Conservation (phyloP, 2,797 vertebrate species). For the Silurus aristotelis region DNA sequence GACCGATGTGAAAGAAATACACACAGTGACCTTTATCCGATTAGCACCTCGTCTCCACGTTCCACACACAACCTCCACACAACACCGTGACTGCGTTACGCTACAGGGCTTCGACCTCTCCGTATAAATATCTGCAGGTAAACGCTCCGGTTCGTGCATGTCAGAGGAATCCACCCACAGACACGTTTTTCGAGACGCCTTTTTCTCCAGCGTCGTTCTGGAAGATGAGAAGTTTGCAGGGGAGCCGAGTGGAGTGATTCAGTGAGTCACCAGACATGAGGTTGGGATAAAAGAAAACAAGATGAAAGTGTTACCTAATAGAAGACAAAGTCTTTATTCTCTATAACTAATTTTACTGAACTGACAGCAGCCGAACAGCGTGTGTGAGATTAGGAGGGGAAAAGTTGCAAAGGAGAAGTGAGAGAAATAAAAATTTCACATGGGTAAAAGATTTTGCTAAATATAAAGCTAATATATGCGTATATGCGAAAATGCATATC, state of each 20-base stretch:
- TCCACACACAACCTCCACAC: slow-evolving; percentile 34
- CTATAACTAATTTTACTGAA: slow-evolving; percentile 26
- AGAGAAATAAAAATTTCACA: background rate
- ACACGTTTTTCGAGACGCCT: background rate
- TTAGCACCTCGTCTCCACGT: slow-evolving; percentile 22
- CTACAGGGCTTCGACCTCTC: slow-evolving; percentile 17
- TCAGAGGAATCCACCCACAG: slow-evolving; percentile 36
- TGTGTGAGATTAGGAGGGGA: background rate
- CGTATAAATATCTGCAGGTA: slow-evolving; percentile 51
- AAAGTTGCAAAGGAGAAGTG: background rate
- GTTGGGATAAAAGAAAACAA: background rate
- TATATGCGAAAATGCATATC: no score
- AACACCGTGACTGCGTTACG: slow-evolving; percentile 28
- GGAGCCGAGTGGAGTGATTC: background rate
- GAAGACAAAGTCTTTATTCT: slow-evolving; percentile 34
- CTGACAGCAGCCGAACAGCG: slow-evolving; percentile 13
- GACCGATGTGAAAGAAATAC: slow-evolving; percentile 31
- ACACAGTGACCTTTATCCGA: slow-evolving; percentile 30
- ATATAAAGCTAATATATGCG: background rate
- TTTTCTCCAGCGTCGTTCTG: slow-evolving; percentile 7
- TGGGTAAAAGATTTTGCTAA: background rate
- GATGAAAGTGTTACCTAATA: slow-evolving; percentile 40
- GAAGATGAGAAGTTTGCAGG: slow-evolving; percentile 28
- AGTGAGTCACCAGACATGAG: slow-evolving; percentile 26
- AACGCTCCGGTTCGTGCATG: slow-evolving; percentile 26